Evolutionary conservation across 2,113 vertebrate species (phyloP).

Genomic region (Mola mola): DNA sequence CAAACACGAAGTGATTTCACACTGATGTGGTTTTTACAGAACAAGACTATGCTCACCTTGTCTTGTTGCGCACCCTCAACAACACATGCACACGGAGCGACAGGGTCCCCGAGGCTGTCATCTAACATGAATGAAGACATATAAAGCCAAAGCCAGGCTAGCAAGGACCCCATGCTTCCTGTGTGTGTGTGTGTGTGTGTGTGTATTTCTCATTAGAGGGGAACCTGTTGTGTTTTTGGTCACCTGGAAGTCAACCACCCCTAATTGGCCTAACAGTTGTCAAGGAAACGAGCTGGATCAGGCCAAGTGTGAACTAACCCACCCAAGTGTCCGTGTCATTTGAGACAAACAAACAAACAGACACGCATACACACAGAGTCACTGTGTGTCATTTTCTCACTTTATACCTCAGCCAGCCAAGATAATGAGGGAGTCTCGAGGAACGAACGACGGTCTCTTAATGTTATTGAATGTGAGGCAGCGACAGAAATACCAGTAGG

Average conservation of each 20-base stretch:
- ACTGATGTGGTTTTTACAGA: too few species aligned
- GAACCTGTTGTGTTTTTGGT: conserved; percentile 40
- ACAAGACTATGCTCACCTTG: too few species aligned
- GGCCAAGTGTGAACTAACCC: conserved; percentile 42
- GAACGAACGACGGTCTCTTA: neutral
- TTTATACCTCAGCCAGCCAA: conserved; percentile 32
- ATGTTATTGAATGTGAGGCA: conserved; percentile 37
- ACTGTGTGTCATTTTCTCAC: conserved; percentile 20
- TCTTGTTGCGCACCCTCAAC: too few species aligned
- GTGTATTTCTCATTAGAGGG: conserved; percentile 55
- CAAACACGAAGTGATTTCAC: too few species aligned
- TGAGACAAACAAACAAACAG: conserved; percentile 33
- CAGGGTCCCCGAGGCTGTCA: neutral
- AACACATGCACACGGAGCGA: neutral
- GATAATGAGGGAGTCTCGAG: conserved; percentile 35
- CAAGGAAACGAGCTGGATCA: conserved; percentile 59
- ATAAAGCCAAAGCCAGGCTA: conserved; percentile 9
- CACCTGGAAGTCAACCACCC: conserved; percentile 65
- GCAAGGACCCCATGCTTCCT: neutral
- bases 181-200: conserved; percentile 9
- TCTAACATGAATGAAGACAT: neutral
- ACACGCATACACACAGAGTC: conserved; percentile 19
- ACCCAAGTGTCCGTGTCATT: conserved; percentile 36
- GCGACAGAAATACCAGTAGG: conserved; percentile 46
- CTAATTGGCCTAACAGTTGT: conserved; percentile 66